Conservation (phyloP, 2,113 vertebrate genomes). For the Neodon shergylaensis region DNA sequence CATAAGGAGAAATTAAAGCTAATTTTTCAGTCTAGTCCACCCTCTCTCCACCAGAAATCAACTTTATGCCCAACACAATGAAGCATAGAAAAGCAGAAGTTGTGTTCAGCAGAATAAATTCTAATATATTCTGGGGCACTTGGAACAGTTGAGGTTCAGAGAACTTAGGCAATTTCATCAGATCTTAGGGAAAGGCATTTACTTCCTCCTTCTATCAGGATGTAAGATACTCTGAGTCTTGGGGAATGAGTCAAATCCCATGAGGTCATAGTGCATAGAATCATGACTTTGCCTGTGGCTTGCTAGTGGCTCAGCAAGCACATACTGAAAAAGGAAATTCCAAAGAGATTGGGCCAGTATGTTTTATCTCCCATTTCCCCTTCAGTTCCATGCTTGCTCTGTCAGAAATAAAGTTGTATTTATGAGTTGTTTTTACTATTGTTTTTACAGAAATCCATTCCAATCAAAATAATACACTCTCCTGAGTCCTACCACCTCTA, state of each 20-base stretch:
- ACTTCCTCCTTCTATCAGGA: not conserved
- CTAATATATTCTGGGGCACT: not conserved
- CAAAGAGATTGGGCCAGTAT: not conserved
- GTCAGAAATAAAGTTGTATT: not conserved
- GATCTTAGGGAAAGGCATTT: not conserved
- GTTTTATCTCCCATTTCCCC: not conserved
- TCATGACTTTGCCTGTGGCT: not conserved
- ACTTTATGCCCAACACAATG: not conserved
- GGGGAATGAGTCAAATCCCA: not conserved
- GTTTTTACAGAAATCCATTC: not conserved
- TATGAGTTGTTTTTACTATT: accelerated
- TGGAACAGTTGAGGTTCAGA: too few relatives aligned
- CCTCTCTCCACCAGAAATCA: not conserved
- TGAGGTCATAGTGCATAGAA: accelerated
- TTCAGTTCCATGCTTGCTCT: not conserved
- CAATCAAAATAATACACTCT: not conserved
- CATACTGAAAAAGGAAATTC: accelerated
- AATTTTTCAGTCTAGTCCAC: not conserved
- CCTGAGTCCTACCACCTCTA: accelerated
- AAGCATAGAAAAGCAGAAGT: not conserved
- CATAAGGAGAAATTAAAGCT: not conserved
- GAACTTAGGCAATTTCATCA: not conserved
- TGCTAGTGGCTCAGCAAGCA: accelerated
- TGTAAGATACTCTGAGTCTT: not conserved
- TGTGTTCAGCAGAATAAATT: not conserved